These are phyloP conservation scores for Diploptera punctata DNA, from an alignment of 2,888 invertebrate species.

Conservation along the genomic window DNA sequence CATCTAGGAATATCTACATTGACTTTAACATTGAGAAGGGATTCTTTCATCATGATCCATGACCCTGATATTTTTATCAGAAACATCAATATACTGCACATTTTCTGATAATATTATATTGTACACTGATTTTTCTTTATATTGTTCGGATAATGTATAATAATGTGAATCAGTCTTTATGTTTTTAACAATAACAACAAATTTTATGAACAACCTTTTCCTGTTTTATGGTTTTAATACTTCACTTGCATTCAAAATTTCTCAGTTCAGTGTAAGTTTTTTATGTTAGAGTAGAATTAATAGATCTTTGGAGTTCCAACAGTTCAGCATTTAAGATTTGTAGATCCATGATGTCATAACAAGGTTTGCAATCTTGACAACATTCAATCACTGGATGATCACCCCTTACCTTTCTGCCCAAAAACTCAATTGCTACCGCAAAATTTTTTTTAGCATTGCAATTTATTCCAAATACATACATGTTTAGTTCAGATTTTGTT, in stretches of 20 bases:
- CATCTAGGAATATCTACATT: not conserved
- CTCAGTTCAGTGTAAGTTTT: not conserved
- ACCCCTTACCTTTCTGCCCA: too few species aligned
- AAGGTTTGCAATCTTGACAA: too few species aligned
- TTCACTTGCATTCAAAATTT: not conserved
- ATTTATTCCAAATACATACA: too few species aligned
- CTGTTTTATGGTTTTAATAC: not conserved
- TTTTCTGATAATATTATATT: not conserved
- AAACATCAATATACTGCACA: not conserved
- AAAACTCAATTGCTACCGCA: too few species aligned
- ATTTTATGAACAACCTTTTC: not conserved
- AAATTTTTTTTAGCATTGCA: too few species aligned
- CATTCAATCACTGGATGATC: too few species aligned
- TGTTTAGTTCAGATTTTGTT: too few species aligned
- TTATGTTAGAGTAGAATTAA: not conserved
- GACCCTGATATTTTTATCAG: not conserved
- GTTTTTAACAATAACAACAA: conserved; percentile 12
- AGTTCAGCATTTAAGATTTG: too few species aligned
- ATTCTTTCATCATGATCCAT: not conserved
- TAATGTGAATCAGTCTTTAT: conserved; percentile 13
- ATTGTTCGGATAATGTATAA: not conserved
- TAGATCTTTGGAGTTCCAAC: too few species aligned
- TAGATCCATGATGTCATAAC: too few species aligned
- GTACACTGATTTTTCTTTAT: not conserved
- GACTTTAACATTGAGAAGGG: not conserved